phyloP scores from a whole-genome alignment of 2,113 vertebrate genomes.

The Perca schrenkii region DNA sequence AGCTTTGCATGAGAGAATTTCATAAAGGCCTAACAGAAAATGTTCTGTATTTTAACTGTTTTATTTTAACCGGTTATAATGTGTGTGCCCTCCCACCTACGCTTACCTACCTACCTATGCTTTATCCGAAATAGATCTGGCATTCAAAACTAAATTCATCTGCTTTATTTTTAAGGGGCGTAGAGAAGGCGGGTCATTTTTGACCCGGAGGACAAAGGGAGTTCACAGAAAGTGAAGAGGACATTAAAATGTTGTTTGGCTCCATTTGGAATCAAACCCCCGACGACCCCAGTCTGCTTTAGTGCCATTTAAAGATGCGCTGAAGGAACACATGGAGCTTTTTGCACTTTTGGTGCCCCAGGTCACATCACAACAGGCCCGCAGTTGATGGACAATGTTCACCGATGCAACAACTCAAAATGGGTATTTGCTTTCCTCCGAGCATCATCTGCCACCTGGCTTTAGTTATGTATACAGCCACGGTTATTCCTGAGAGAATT shows the following conservation, averaged over 20 bases:
- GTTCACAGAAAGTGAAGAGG: no score
- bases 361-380: slow-evolving; percentile 70
- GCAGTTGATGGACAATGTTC: slow-evolving; percentile 79
- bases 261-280: slow-evolving; percentile 7
- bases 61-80: no score
- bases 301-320: slow-evolving; percentile 39
- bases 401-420: slow-evolving; percentile 76
- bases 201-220: no score
- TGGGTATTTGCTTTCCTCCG: slow-evolving; percentile 70
- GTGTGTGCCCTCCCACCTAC: no score
- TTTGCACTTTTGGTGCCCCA: slow-evolving; percentile 50
- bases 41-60: no score
- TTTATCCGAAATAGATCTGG: no score
- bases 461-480: slow-evolving; percentile 46
- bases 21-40: no score
- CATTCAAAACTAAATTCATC: no score
- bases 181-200: no score
- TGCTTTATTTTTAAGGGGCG: no score
- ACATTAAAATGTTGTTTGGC: slow-evolving; percentile 10
- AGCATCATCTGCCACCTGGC: slow-evolving; percentile 75
- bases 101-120: no score
- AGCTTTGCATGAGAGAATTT: no score
- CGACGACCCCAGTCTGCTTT: slow-evolving; percentile 3
- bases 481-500: slow-evolving; percentile 45
- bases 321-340: slow-evolving; percentile 57